Evolutionary conservation across 1,140 invertebrate genomes (phyloP).

Genomic region (Philopotamus ludificatus): DNA sequence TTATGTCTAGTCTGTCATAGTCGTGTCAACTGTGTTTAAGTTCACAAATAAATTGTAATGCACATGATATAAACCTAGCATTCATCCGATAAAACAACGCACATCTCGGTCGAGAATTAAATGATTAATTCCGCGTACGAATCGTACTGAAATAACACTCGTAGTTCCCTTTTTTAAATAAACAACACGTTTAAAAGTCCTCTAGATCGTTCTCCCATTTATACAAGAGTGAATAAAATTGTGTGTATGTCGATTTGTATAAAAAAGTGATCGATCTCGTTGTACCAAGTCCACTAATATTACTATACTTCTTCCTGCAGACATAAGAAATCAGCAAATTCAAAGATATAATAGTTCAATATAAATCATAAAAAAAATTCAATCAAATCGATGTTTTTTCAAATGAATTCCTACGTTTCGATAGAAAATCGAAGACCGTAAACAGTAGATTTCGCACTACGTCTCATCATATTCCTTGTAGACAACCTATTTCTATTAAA

Average conservation of each 20-base stretch:
- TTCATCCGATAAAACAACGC: not conserved
- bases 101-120: not conserved
- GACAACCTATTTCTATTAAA: too few species aligned
- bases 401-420: too few species aligned
- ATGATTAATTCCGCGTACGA: too few species aligned
- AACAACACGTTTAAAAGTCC: too few species aligned
- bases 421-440: too few species aligned
- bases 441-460: too few species aligned
- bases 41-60: conserved; percentile 42
- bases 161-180: not conserved
- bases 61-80: not conserved
- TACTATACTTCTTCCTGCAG: conserved; percentile 24
- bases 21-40: conserved; percentile 53
- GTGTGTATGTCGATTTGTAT: conserved; percentile 5
- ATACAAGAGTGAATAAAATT: too few species aligned
- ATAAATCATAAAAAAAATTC: not conserved
- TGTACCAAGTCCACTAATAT: conserved; percentile 4
- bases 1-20: conserved; percentile 58
- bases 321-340: conserved; percentile 33
- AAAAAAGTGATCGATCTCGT: not conserved
- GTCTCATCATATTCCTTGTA: too few species aligned
- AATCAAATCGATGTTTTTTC: too few species aligned
- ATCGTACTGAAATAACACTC: too few species aligned
- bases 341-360: not conserved
- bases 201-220: too few species aligned